Conservation (phyloP, 2,113 vertebrate genomes). For the Corythaixoides concolor region DNA sequence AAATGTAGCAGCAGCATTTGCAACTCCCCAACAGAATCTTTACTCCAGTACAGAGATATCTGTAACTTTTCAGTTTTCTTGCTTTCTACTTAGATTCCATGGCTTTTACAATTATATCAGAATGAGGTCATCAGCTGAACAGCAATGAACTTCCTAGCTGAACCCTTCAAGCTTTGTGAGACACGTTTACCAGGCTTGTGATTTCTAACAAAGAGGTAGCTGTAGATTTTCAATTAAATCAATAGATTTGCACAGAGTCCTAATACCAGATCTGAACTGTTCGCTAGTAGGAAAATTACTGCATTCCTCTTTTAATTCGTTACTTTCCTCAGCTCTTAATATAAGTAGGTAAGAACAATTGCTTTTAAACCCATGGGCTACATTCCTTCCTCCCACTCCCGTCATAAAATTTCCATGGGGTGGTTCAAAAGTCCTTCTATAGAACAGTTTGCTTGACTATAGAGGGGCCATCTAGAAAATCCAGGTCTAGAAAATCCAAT, state of each 20-base stretch:
- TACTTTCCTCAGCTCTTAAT: not conserved
- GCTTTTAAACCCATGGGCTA: not conserved
- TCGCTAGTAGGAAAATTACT: not conserved
- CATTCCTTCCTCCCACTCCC: not conserved
- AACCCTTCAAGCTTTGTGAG: not conserved
- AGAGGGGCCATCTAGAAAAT: not conserved
- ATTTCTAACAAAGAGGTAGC: not conserved
- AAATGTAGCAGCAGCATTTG: not conserved
- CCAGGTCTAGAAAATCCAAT: not conserved
- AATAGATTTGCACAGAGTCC: not conserved
- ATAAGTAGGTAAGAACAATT: not conserved
- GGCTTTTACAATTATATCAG: not conserved
- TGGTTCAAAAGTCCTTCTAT: not conserved
- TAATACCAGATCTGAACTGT: not conserved
- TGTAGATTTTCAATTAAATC: constrained; percentile 8
- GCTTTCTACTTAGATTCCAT: not conserved
- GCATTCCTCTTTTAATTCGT: not conserved
- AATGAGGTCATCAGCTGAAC: not conserved
- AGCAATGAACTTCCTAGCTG: not conserved
- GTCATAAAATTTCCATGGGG: not conserved
- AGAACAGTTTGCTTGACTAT: not conserved
- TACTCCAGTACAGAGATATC: not conserved
- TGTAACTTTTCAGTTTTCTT: not conserved
- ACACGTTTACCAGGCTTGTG: not conserved
- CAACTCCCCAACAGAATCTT: not conserved